Base-by-base conservation (phyloP, 2,888 invertebrate genomes). In the Dendrolimus pini region DNA sequence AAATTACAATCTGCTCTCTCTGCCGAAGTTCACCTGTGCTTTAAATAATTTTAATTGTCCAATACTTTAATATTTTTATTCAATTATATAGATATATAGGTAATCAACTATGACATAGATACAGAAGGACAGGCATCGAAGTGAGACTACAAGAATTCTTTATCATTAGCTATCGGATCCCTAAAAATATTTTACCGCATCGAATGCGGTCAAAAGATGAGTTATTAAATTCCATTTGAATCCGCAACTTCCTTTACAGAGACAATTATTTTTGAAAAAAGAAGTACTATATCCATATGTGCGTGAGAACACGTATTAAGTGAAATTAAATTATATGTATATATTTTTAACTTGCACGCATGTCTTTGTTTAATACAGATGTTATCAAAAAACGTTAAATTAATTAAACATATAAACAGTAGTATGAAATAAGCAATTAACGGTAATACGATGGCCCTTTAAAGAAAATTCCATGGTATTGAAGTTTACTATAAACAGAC, bases 161-260 rank as follows among this genome's bases (percentile, higher is more conserved):
- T 30, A 30, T 30, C 30, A 30, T 30, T 30, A 30, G 30, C 30
- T 30, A 0, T 30, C 6, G 30, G 3, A 6, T 0, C 30, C 30
- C 30, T 30, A 30, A 30, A 30, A 30, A 30, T 30, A 30, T 30
- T 30, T 30, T 30, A 30, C 30, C 30, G 30, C 30, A 30, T 30
- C 30, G 30, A 47, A 47, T 87, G 85, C 71, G 71, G 75, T 72
- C 74, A 71, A 77, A 78, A 70, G 66, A 72, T 7, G 3, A 1
- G 73, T 76, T 78, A 74, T 78, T 78, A 76, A 70, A 70, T 75
- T 78, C 75, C 72, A 73, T 80, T 76, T 71, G 77, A 79, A 79
- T 83, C 83, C 81, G 78, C 83, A 78, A 86, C 84, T 87, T 86
- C 85, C 85, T 86, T 73, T 74, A 71, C 74, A 71, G 68, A 73